Percentiles rank a stretch among this genome's conserved stretches.
Evolutionary conservation across 2,113 vertebrate genomes (phyloP).

Genomic region (Corythoichthys intestinalis): DNA sequence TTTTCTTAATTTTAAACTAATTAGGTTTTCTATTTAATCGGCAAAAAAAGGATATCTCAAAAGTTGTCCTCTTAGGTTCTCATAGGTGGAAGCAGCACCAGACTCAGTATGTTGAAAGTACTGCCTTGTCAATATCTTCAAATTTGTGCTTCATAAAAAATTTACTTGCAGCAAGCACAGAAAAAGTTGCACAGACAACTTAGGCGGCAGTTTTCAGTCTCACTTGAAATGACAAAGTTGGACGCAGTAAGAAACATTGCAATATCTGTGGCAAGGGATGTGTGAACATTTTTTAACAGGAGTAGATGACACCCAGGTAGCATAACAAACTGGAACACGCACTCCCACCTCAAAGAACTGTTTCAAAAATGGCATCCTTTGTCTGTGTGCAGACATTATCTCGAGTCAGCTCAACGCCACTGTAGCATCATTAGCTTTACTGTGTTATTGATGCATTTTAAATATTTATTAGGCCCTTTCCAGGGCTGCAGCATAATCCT

Average conservation of each 20-base stretch:
- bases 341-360: slow-evolving; percentile 13
- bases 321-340: not conserved
- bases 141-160: slow-evolving; percentile 29
- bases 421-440: slow-evolving; percentile 52
- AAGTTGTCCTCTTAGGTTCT: not conserved
- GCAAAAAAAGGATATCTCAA: not conserved
- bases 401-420: slow-evolving; percentile 38
- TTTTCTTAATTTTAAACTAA: not conserved
- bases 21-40: not conserved
- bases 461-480: slow-evolving; percentile 58
- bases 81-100: not conserved
- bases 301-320: slow-evolving; percentile 18
- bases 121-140: not conserved
- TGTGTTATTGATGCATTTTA: slow-evolving; percentile 54
- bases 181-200: slow-evolving; percentile 12
- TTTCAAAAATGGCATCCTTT: slow-evolving; percentile 2
- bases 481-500: slow-evolving; percentile 31
- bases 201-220: slow-evolving; percentile 8
- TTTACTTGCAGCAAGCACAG: slow-evolving; percentile 25
- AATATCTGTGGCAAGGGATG: slow-evolving; percentile 1
- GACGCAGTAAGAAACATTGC: slow-evolving; percentile 17
- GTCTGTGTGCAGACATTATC: slow-evolving; percentile 6
- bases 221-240: slow-evolving; percentile 17
- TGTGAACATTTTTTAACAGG: slow-evolving; percentile 32
- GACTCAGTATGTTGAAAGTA: not conserved